Base-by-base conservation (phyloP, 2,888 invertebrate genomes). In the Perizoma flavofasciatum region DNA sequence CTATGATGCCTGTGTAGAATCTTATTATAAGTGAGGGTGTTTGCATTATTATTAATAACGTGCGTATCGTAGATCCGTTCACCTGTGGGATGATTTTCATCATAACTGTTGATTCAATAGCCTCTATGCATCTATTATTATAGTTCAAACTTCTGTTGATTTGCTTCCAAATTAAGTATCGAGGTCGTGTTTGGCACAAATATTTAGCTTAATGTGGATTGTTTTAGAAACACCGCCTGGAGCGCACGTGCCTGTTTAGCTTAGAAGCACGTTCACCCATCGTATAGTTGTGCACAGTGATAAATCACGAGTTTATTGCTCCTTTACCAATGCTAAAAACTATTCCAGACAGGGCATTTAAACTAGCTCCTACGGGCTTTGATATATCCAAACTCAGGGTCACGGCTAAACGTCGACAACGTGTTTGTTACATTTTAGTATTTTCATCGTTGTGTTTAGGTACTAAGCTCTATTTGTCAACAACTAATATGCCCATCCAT, bases 241-340 rank as follows among this genome's bases (percentile, higher is more conserved):
- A 81, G 74, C 77, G 88, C 88, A 82, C 90, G 89, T 87, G 90
- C 87, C 83, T 86, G 85, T 86, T 89, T 85, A 79, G 76, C 75
- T 76, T 84, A 81, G 77, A 79, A 80, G 81, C 79, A 81, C 83
- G 81, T 83, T 72, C 79, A 68, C 66, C 67, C 65, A 57, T 68
- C 61, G 70, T 73, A 66, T 71, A 73, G 74, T 76, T 67, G 70
- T 67, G 70, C 55, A 59, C 58, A 64, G 66, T 77, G 76, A 79
- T 81, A 79, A 77, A 77, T 73, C 71, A 79, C 69, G 71, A 64
- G 66, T 51, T 69, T 71, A 67, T 64, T 66, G 67, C 59, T 65
- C 65, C 66, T 66, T 61, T 63, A 63, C 56, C 45, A 51, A 51
- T 66, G 59, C 61, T 63, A 48, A 61, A 66, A 65, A 64, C 52